Conservation (phyloP, 2,113 vertebrate genomes). For the Megaptera novaeangliae region DNA sequence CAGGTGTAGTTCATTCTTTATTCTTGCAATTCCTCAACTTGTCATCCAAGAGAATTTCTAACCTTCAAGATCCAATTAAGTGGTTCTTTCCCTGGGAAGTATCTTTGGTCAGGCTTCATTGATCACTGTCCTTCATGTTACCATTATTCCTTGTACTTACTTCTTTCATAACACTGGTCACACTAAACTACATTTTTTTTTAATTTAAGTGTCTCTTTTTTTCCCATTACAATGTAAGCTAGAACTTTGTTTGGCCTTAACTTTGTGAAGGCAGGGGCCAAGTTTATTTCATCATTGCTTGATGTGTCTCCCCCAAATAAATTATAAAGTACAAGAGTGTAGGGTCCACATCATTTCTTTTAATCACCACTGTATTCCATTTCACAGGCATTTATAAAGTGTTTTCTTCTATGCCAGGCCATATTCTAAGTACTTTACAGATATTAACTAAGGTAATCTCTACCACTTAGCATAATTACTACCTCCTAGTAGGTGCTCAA, state of each 20-base stretch:
- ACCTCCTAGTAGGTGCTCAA: not conserved
- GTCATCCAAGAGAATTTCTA: not conserved
- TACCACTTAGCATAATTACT: not conserved
- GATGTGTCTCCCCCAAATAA: not conserved
- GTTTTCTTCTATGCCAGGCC: not conserved
- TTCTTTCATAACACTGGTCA: not conserved
- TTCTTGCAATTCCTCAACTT: not conserved
- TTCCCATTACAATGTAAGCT: not conserved
- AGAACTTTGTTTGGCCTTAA: not conserved
- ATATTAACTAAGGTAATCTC: not conserved
- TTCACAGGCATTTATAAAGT: not conserved
- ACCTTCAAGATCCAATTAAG: not conserved
- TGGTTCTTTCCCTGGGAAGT: not conserved
- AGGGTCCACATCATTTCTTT: not conserved
- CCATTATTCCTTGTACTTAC: not conserved
- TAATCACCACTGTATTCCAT: not conserved
- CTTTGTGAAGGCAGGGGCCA: not conserved
- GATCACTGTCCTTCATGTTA: not conserved
- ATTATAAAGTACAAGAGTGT: not conserved
- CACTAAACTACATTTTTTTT: not conserved
- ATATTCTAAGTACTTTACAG: not conserved
- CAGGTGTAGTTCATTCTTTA: not conserved
- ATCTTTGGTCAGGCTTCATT: not conserved
- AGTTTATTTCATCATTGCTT: not conserved
- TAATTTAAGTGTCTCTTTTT: not conserved